Base-by-base conservation (phyloP, 2,888 invertebrate species). In the Timandra comae region DNA sequence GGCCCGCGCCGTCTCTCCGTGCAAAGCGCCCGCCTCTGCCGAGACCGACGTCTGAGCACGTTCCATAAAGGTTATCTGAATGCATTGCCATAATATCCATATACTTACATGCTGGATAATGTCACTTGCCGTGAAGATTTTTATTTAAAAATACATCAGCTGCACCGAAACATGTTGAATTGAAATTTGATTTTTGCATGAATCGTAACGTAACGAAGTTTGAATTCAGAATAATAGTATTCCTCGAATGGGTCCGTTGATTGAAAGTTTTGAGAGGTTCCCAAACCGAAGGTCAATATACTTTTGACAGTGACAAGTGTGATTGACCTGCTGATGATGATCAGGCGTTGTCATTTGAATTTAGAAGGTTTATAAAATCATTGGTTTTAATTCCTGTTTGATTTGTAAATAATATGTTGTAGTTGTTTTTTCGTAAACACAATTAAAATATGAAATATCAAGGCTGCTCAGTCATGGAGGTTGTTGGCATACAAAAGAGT, bases 41-140 rank as follows among this genome's bases (percentile, higher is more conserved):
- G 19, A 2, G 23, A 9, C 7, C 3, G 22, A 23, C 4, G n/a
- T 8, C 23, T 7, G n/a, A 24, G 8, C 24, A 5, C 9, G 8
- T 11, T 11, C 5, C 11, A 10, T 71, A 72, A 74, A 78, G 75
- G 75, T 76, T 74, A 75, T 61, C 62, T 52, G 65, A 63, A 63
- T 55, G 52, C 52, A 38, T 55, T 56, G 54, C 52, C 51, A 49
- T 61, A 56, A 51, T 52, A 64, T 63, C 53, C 43, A 64, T 64
- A 59, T 66, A 31, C 31, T 13, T 30, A 24, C 33, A 36, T 36
- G 34, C 27, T 22, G 33, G 26, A 29, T 33, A 33, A 35, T 21
- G 26, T 28, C 31, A 22, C 13, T n/a, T 16, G 22, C 12, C 6
- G 16, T 3, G 12, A 24, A 6, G 5, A 29, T 29, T 22, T 22